Base-by-base conservation (phyloP, 2,888 invertebrate species). In the Sarcophaga rosellei region DNA sequence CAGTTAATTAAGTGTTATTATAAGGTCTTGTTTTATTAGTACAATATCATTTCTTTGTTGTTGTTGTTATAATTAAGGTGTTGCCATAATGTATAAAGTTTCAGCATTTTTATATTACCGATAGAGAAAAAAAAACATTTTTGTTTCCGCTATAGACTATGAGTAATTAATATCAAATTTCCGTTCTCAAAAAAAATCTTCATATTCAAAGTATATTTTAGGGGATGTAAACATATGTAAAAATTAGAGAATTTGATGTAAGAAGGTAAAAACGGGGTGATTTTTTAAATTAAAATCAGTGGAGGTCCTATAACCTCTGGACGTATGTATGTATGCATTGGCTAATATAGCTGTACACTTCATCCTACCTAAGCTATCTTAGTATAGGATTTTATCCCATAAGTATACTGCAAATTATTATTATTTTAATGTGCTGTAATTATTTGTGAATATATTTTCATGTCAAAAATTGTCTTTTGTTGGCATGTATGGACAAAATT, bases 1-100 rank as follows among this genome's bases (percentile, higher is more conserved):
- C 20, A 65, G 59, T 72, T 82, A 72, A 85, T 79, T 85, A 75
- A 66, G 61, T 81, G 82, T 76, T 69, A 76, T 45, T 65, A 65
- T 70, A 78, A 59, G 11, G 44, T 59, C 72, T 82, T 79, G 45
- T 68, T 73, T 79, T 53, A 35, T 81, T 53, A 15, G 4, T 17
- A 53, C 1, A 53, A 53, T 53, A 15, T 4, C 0, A 17, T 53
- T 5, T 53, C 4, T 44, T 20, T 63, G 15, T 45, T 74, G 61
- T 44, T 23, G 20, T 53, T 53, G 63, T 74, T 23, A 15, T 20
- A 15, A 47, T 15, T 47, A 74, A 81, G 74, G 68, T 74, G 68
- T 61, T 57, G 53, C 53, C 53, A 53, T 53, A 53, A 15, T 21
- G 45, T 79, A 72, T 69, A 21, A 61, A 62, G 57, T 79, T 73